Evolutionary conservation across 2,797 vertebrate species (phyloP).

Genomic region (Vultur gryphus): DNA sequence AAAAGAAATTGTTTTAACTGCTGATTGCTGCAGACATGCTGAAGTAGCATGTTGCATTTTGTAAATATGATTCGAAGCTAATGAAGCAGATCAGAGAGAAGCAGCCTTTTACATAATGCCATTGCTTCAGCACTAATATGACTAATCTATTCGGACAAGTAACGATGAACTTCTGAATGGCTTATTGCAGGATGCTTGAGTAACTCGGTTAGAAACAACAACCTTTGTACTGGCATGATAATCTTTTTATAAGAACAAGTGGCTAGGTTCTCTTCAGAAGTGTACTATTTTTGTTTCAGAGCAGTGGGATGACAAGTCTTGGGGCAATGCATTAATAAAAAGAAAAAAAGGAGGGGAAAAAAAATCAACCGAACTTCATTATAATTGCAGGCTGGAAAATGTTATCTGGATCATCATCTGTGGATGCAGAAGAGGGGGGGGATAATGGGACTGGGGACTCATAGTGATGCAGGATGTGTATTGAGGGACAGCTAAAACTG

Average conservation of each 20-base stretch:
- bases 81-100: conserved; percentile 48
- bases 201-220: conserved; percentile 67
- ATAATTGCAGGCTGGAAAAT: background rate
- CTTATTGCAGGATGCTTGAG: conserved; percentile 70
- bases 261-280: conserved; percentile 30
- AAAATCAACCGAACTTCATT: background rate
- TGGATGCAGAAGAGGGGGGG: background rate
- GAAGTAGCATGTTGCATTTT: conserved; percentile 50
- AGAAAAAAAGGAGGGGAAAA: background rate
- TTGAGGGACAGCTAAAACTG: background rate
- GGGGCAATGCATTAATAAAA: background rate
- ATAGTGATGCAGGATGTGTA: background rate
- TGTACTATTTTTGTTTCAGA: conserved; percentile 51
- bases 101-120: conserved; percentile 48
- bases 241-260: conserved; percentile 53
- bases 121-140: conserved; percentile 59
- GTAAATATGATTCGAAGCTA: conserved; percentile 52
- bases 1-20: conserved; percentile 10
- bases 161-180: conserved; percentile 69
- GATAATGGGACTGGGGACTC: background rate
- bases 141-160: conserved; percentile 72
- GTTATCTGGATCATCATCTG: background rate
- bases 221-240: conserved; percentile 64
- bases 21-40: conserved; percentile 7
- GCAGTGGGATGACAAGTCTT: conserved; percentile 21